Percentiles rank a stretch among this genome's conserved stretches.
These are phyloP conservation scores for Myiotriccus ornatus DNA, from an alignment of 2,797 vertebrate genomes.

Conservation along the genomic window DNA sequence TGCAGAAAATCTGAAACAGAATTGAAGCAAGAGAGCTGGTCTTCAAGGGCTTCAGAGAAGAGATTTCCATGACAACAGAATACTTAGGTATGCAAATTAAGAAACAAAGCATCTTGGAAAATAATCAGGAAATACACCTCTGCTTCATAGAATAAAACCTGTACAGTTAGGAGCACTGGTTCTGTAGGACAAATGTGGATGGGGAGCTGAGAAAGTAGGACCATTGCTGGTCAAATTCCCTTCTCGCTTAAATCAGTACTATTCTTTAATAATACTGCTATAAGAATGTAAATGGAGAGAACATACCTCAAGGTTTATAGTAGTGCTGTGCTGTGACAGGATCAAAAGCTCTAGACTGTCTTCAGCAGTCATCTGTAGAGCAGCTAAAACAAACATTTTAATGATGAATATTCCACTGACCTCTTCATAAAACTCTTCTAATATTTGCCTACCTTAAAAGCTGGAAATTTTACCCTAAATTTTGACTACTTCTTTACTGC, in stretches of 20 bases:
- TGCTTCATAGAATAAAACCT: slow-evolving; percentile 48
- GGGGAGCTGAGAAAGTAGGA: neutral
- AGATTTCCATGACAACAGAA: slow-evolving; percentile 78
- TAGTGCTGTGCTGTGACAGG: neutral
- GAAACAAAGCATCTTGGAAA: slow-evolving; percentile 67
- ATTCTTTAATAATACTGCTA: neutral
- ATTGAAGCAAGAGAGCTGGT: slow-evolving; percentile 58
- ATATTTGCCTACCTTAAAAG: neutral
- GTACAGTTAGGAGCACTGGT: neutral
- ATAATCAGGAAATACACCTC: slow-evolving; percentile 67
- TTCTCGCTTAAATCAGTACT: neutral
- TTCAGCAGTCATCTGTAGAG: neutral
- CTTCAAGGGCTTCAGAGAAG: slow-evolving; percentile 67
- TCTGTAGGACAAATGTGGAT: neutral
- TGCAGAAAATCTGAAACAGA: slow-evolving; percentile 53
- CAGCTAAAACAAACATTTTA: neutral
- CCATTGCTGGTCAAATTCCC: neutral
- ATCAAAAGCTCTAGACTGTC: neutral
- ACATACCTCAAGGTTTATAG: neutral
- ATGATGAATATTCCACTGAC: neutral
- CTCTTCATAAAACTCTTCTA: neutral
- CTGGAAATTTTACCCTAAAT: neutral
- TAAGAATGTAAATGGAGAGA: neutral
- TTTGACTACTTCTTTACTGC: neutral
- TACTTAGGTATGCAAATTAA: slow-evolving; percentile 76